Evolutionary conservation across 2,113 vertebrate species (phyloP).

Genomic region (Mastomys coucha): DNA sequence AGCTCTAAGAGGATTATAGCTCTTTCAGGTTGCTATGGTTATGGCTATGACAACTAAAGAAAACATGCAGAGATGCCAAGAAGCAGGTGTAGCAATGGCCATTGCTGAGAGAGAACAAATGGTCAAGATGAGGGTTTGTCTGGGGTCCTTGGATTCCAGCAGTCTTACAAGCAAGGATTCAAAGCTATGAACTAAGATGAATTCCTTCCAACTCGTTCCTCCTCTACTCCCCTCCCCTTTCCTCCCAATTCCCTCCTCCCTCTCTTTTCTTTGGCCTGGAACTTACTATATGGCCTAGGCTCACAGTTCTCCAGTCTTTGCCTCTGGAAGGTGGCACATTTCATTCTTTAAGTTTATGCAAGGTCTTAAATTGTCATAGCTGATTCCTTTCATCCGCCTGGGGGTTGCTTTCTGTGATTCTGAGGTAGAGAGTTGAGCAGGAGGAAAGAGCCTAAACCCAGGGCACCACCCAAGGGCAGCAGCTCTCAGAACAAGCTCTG

Average conservation of each 20-base stretch:
- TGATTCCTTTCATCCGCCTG: background rate
- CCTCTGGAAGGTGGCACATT: background rate
- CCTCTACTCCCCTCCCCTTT: too few relatives aligned
- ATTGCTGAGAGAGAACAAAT: constrained; percentile 33
- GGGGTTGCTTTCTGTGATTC: constrained; percentile 33
- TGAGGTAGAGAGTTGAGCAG: background rate
- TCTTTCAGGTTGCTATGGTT: constrained; percentile 66
- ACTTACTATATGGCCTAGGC: background rate
- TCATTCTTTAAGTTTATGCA: constrained; percentile 3
- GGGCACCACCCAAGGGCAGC: background rate
- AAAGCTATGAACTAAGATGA: background rate
- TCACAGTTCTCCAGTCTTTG: background rate
- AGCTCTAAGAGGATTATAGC: constrained; percentile 52
- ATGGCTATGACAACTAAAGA: constrained; percentile 68
- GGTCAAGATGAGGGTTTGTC: background rate
- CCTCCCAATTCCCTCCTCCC: fast-evolving
- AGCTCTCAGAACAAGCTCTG: constrained; percentile 14
- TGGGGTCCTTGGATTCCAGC: background rate
- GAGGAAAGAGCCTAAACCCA: background rate
- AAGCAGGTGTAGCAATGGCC: constrained; percentile 4
- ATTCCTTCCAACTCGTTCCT: background rate
- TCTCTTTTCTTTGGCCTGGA: background rate
- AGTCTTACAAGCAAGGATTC: background rate
- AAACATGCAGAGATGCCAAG: constrained; percentile 63
- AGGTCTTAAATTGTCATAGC: background rate